Base-by-base conservation (phyloP, 2,888 invertebrate species). In the Gymnocheta viridis region DNA sequence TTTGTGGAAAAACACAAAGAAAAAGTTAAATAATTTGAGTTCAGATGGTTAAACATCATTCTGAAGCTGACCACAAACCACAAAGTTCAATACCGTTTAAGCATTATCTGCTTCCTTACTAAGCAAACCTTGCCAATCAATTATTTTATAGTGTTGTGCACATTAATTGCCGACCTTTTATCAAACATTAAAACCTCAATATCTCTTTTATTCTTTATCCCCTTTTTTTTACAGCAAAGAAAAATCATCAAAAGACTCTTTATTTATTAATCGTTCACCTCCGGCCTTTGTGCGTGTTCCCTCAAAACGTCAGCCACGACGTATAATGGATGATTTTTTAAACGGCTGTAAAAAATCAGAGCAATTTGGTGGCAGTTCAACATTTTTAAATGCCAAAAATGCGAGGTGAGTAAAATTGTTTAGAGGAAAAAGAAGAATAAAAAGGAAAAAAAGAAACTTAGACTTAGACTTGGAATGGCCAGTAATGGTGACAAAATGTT, bases 231-330 rank as follows among this genome's bases (percentile, higher is more conserved):
- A 38, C 41, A 84, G 84, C 81, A 84, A 84, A 77, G 84, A 84
- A 86, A 92, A 93, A 85, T 89, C 90, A 73, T 88, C 90, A 84
- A 92, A 91, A 89, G 92, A 92, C 90, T 91, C 91, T 86, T 89
- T 91, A 77, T 89, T 91, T 79, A 88, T 91, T 85, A 90, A 93
- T 74, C 92, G 94, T 70, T 94, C 95, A 67, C 96, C 95, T 81
- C 96, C 96, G 56, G 93, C 94, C 82, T 96, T 96, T 92, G 95
- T 95, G 73, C 93, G 96, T 86, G 95, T 96, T 12, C 96, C 96
- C 56, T 96, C 96, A 87, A 94, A 96, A 81, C 94, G 96, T 85
- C 95, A 95, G 89, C 94, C 95, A 85, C 93, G 96, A 80, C 94
- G 96, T 86, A 93, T 94, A 86, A 94, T 94, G 87, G 95, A 95